These are phyloP conservation scores for Cephus rjabovi DNA, from an alignment of 2,888 invertebrate genomes.

Conservation along the genomic window DNA sequence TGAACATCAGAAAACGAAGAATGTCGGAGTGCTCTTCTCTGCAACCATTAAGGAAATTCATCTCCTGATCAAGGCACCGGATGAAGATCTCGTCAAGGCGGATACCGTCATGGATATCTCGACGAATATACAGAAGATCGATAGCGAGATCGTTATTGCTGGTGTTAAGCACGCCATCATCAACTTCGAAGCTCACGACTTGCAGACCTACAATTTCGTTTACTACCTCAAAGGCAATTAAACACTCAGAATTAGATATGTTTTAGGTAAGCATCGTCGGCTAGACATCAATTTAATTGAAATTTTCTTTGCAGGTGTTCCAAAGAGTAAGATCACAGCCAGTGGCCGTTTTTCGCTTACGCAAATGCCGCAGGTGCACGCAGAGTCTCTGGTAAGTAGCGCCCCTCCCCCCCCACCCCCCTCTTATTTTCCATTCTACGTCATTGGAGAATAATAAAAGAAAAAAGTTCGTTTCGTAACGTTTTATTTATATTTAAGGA, in stretches of 20 bases:
- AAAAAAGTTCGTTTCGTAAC: constrained; percentile 2
- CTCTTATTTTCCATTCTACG: not conserved
- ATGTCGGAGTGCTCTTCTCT: constrained; percentile 42
- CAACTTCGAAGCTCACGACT: constrained; percentile 70
- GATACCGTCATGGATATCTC: constrained; percentile 67
- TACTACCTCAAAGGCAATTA: constrained; percentile 70
- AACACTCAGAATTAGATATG: not conserved
- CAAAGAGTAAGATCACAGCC: constrained; percentile 69
- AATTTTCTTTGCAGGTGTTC: constrained; percentile 51
- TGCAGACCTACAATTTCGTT: constrained; percentile 71
- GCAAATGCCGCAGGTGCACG: constrained; percentile 73
- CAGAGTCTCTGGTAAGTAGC: constrained; percentile 70
- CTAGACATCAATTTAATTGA: constrained; percentile 5
- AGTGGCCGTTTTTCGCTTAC: constrained; percentile 72
- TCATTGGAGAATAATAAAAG: not conserved
- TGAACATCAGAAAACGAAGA: constrained; percentile 58
- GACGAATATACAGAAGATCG: constrained; percentile 69
- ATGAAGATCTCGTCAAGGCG: constrained; percentile 70
- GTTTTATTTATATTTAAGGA: constrained; percentile 38
- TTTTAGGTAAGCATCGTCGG: not conserved
- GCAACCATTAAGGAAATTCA: constrained; percentile 36
- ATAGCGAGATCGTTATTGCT: constrained; percentile 68
- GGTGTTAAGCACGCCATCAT: constrained; percentile 69
- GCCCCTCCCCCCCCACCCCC: not conserved
- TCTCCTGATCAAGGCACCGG: constrained; percentile 59